Percentiles rank a stretch among this genome's conserved stretches.
These are phyloP conservation scores for Arrhopalites spinosus DNA, from an alignment of 2,888 invertebrate genomes.

Conservation along the genomic window DNA sequence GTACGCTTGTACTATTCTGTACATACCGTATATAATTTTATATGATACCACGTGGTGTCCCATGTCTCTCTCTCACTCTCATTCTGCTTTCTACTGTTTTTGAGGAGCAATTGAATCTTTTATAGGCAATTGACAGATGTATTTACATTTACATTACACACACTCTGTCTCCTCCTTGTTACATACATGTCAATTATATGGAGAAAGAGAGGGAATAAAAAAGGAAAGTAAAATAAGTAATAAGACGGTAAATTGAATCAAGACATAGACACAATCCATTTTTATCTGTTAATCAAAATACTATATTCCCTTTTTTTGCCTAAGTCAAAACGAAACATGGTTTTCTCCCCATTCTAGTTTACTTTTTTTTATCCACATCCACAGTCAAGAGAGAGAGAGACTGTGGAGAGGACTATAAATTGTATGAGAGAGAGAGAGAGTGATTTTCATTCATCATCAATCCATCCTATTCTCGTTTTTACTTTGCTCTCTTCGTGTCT, in stretches of 20 bases:
- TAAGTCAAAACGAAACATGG: neutral
- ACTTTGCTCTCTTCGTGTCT: slow-evolving; percentile 6
- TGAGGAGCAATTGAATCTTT: neutral
- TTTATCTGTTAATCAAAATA: slow-evolving; percentile 42
- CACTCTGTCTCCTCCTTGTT: neutral
- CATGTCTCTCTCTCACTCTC: no score
- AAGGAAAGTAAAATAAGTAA: neutral
- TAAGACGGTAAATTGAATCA: slow-evolving; percentile 35
- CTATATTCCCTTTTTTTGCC: slow-evolving; percentile 8
- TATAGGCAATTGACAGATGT: slow-evolving; percentile 1
- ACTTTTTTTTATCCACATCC: no score
- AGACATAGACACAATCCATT: slow-evolving; percentile 38
- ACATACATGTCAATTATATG: no score
- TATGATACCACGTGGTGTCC: neutral
- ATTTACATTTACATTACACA: neutral
- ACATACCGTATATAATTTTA: neutral
- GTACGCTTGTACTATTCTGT: neutral
- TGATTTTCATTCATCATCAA: slow-evolving; percentile 33
- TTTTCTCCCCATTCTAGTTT: no score
- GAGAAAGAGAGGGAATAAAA: neutral
- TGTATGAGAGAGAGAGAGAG: neutral
- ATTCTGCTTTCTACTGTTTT: no score
- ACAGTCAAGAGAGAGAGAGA: no score
- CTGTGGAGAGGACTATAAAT: neutral
- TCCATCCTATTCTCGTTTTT: slow-evolving; percentile 19